Evolutionary conservation across 1,140 invertebrate species (phyloP).

Genomic region (Zaprionus ghesquierei): DNA sequence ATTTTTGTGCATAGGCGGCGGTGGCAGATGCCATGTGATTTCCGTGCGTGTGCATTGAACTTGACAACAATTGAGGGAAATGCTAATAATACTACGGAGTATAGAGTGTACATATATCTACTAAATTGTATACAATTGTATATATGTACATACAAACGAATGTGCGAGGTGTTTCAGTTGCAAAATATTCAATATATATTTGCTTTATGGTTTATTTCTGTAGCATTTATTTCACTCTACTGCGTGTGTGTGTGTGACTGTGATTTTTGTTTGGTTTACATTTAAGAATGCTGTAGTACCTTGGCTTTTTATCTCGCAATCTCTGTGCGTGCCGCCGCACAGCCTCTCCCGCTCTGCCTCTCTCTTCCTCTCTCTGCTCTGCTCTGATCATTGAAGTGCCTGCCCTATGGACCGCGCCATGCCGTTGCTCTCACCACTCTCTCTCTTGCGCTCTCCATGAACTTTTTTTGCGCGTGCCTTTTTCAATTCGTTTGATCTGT

Average conservation of each 20-base stretch:
- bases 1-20: slow-evolving; percentile 5
- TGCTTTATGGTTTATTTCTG: slow-evolving; percentile 70
- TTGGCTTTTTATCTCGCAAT: slow-evolving; percentile 21
- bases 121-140: neutral
- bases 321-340: neutral
- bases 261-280: slow-evolving; percentile 68
- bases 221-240: slow-evolving; percentile 56
- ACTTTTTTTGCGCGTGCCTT: slow-evolving; percentile 25
- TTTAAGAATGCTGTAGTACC: slow-evolving; percentile 41
- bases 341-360: neutral
- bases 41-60: slow-evolving; percentile 31
- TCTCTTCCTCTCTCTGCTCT: slow-evolving; percentile 2
- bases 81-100: slow-evolving; percentile 33
- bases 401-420: slow-evolving; percentile 1
- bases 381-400: neutral
- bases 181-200: slow-evolving; percentile 49
- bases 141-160: neutral
- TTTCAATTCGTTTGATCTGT: slow-evolving; percentile 48
- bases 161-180: slow-evolving; percentile 16
- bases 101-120: neutral
- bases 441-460: slow-evolving; percentile 28
- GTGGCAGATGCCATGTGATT: slow-evolving; percentile 38
- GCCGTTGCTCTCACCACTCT: neutral
- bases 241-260: slow-evolving; percentile 26
- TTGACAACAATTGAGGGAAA: slow-evolving; percentile 41